These are phyloP conservation scores for Antedon mediterranea DNA, from an alignment of 53 echinoderm and acorn worm genomes.

Conservation along the genomic window DNA sequence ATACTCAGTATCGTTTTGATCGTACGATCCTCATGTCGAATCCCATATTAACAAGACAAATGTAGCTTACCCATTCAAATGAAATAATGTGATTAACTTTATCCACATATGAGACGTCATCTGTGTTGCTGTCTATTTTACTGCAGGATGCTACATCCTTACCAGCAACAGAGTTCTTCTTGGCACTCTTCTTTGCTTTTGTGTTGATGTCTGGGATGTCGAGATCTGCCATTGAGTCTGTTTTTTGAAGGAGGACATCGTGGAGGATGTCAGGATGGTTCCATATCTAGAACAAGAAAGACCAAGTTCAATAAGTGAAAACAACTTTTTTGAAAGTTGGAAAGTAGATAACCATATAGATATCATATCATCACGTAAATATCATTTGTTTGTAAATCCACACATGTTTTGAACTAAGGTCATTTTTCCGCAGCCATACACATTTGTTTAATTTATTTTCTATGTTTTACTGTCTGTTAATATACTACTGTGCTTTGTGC, in stretches of 20 bases:
- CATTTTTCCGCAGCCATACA: too few relatives aligned
- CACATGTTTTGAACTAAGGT: too few relatives aligned
- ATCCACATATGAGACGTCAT: slow-evolving; percentile 33
- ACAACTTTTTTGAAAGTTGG: neutral
- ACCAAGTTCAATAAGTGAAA: neutral
- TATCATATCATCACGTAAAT: too few relatives aligned
- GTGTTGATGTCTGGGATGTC: slow-evolving; percentile 75
- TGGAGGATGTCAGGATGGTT: slow-evolving; percentile 94
- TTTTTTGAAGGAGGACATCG: slow-evolving; percentile 46
- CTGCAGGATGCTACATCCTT: neutral
- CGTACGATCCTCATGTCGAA: too few relatives aligned
- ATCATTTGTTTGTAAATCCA: too few relatives aligned
- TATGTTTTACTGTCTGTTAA: too few relatives aligned
- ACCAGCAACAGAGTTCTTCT: neutral
- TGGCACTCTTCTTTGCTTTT: slow-evolving; percentile 2
- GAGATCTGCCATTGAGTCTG: slow-evolving; percentile 35
- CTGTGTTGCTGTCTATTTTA: neutral
- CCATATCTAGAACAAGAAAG: slow-evolving; percentile 66
- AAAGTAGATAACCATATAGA: too few relatives aligned
- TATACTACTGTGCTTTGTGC: too few relatives aligned
- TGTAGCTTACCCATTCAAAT: slow-evolving; percentile 95
- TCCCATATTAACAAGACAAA: too few relatives aligned
- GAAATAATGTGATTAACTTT: slow-evolving; percentile 91
- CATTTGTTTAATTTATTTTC: too few relatives aligned
- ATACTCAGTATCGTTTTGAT: too few relatives aligned